Evolutionary conservation across 2,888 invertebrate genomes (phyloP).

Genomic region (Acanthococcus lagerstroemiae): DNA sequence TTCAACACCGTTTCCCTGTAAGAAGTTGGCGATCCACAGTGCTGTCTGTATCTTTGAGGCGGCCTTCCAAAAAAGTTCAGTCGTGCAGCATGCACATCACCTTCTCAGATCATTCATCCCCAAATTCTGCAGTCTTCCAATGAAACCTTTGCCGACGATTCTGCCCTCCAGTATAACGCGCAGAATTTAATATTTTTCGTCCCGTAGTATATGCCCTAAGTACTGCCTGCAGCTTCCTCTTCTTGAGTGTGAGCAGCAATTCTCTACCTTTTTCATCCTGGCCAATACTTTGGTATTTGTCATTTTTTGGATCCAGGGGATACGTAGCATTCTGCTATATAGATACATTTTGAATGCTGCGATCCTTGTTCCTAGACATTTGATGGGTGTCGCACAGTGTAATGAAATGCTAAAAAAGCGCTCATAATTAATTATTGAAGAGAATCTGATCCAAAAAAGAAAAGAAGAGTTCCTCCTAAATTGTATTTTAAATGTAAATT

Average conservation of each 20-base stretch:
- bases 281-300: neutral
- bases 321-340: neutral
- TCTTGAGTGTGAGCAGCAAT: neutral
- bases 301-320: neutral
- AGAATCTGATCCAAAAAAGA: too few relatives aligned
- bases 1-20: neutral
- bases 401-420: too few relatives aligned
- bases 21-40: neutral
- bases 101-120: too few relatives aligned
- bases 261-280: neutral
- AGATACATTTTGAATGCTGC: neutral
- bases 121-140: too few relatives aligned
- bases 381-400: too few relatives aligned
- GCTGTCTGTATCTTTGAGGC: neutral
- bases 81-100: neutral
- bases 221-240: too few relatives aligned
- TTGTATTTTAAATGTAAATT: too few relatives aligned
- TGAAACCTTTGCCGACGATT: too few relatives aligned
- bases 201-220: neutral
- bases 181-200: too few relatives aligned
- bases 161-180: neutral
- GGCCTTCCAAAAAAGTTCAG: neutral
- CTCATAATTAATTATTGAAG: too few relatives aligned
- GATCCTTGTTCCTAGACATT: too few relatives aligned
- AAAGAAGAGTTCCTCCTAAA: too few relatives aligned